These are phyloP conservation scores for Dendrocopos noguchii DNA, from an alignment of 2,113 vertebrate species.

Conservation along the genomic window DNA sequence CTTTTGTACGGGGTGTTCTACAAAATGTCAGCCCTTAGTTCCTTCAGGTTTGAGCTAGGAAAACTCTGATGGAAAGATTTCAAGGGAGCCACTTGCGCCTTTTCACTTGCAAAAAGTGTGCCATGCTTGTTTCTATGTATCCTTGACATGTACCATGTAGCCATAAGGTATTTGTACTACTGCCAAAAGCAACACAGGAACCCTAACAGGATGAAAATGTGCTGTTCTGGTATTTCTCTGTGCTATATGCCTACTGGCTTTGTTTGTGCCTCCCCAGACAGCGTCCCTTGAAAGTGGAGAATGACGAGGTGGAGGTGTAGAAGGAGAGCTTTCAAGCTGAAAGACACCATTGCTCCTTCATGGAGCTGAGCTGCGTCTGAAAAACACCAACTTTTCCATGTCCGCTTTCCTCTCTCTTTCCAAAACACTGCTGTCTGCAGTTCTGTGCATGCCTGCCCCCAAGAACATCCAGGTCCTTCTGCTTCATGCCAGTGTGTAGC, in stretches of 20 bases:
- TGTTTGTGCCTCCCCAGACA: fast-evolving
- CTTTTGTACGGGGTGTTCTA: neutral
- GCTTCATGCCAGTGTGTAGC: fast-evolving
- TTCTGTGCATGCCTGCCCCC: neutral
- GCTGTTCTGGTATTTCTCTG: fast-evolving
- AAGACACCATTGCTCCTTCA: fast-evolving
- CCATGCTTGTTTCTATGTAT: neutral
- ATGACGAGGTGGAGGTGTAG: neutral
- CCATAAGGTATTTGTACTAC: neutral
- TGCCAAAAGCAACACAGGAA: neutral
- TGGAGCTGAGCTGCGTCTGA: neutral
- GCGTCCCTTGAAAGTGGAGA: neutral
- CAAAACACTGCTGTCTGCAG: fast-evolving
- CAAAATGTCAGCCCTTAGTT: neutral
- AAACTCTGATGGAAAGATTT: neutral
- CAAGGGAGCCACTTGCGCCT: neutral
- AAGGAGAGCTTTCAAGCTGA: neutral
- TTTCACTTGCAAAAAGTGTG: neutral
- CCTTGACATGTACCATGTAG: fast-evolving
- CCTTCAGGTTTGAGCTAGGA: neutral
- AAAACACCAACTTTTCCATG: neutral
- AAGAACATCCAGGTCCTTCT: neutral
- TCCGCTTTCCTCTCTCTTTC: neutral
- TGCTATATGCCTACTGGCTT: neutral
- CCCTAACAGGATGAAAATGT: neutral